A percentile compares a stretch with the other conserved stretches of the same genome.
These are phyloP conservation scores for Erethizon dorsatum DNA, from an alignment of 2,797 vertebrate species.

Conservation along the genomic window DNA sequence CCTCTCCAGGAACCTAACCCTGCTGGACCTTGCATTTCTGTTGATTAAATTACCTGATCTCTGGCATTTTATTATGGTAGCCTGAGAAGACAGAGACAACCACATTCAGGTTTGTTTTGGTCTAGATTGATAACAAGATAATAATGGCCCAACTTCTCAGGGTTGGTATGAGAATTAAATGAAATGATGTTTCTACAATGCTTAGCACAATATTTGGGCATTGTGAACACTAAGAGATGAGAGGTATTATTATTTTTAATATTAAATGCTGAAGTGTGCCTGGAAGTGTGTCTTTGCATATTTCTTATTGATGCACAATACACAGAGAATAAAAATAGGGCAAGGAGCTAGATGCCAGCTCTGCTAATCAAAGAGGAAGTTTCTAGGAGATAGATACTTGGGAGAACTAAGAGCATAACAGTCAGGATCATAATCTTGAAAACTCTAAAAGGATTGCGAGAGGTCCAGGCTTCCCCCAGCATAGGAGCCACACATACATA, in stretches of 20 bases:
- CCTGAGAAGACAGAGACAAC: neutral
- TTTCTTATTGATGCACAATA: neutral
- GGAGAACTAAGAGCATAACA: neutral
- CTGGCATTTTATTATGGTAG: neutral
- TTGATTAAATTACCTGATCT: neutral
- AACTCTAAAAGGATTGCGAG: neutral
- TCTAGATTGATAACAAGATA: neutral
- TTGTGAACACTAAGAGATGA: neutral
- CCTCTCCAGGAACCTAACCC: neutral
- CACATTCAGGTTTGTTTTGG: neutral
- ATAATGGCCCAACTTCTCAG: neutral
- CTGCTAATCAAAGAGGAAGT: neutral
- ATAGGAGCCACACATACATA: neutral
- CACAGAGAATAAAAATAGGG: neutral
- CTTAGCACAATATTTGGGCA: neutral
- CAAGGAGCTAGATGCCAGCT: neutral
- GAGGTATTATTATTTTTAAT: slow-evolving; percentile 23
- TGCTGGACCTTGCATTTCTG: neutral
- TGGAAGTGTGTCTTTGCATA: neutral
- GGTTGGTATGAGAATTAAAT: neutral
- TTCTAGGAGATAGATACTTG: neutral
- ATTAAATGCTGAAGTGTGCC: slow-evolving; percentile 32
- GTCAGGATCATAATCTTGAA: neutral
- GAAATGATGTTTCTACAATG: neutral
- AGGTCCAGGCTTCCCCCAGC: neutral